Base-by-base conservation (phyloP, 1,140 invertebrate genomes). In the Scaptodrosophila lebanonensis region DNA sequence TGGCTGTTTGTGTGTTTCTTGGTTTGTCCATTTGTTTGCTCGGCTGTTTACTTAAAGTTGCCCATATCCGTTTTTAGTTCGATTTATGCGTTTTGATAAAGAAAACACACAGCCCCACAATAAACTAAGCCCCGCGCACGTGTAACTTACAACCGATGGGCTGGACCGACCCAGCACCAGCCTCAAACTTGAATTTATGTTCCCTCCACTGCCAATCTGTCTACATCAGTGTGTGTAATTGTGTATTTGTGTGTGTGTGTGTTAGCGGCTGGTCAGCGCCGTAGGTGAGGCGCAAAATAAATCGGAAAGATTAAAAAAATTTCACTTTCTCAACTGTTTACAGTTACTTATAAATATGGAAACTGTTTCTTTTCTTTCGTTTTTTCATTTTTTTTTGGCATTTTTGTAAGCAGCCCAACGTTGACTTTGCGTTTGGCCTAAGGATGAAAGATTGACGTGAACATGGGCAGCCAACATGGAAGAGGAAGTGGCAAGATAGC, bases 301-400 rank as follows among this genome's bases (percentile, higher is more conserved):
- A 82, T 75, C 69, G 61, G 35, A 57, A 51, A 82, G 76, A 83
- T 83, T 70, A 82, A 75, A 73, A 82, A 63, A 82, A 64, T 82
- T 82, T 82, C 75, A 82, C 75, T 82, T 82, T 82, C 75, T 75
- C 76, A 66, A 52, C 53, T 64, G 47, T 67, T 75, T 64, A 83
- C 76, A 70, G 75, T 82, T 75, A 75, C 64, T 76, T 66, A 75
- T 83, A 82, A 70, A 70, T 82, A 83, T 82, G 75, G 66, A 57
- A 54, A n/a, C n/a, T n/a, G n/a, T n/a, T n/a, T n/a, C n/a, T n/a
- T n/a, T n/a, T 54, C 60, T 79, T 56, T 59, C 27, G 29, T 18
- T 58, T 52, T 39, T 43, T 38, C 22, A 2, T 12, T 5, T 33
- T 33, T 5, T 18, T 12, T n/a, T 35, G 13, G 44, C 49, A 43